phyloP scores from a whole-genome alignment of 92 coral and sea anemone genomes.

The Montipora capitata region DNA sequence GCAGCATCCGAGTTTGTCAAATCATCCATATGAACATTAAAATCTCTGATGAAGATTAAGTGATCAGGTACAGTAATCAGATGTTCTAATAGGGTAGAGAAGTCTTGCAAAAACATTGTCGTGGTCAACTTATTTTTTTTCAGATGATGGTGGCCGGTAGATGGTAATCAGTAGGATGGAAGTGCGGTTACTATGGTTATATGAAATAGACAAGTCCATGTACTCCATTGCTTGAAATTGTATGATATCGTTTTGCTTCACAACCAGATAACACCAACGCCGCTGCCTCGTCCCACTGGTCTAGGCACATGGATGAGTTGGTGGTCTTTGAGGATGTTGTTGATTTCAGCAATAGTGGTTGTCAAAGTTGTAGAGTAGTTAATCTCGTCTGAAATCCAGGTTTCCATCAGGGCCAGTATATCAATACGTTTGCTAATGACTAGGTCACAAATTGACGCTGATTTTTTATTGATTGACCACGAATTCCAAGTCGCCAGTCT shows the following conservation, averaged over 20 bases:
- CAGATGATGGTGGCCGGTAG: slow-evolving; percentile 78
- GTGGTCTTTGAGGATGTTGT: slow-evolving; percentile 61
- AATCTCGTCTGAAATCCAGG: slow-evolving; percentile 32
- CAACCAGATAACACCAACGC: too few species aligned
- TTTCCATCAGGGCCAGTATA: slow-evolving; percentile 61
- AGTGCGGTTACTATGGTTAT: slow-evolving; percentile 48
- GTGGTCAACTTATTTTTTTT: slow-evolving; percentile 61
- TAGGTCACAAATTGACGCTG: slow-evolving; percentile 59
- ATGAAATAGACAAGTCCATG: slow-evolving; percentile 54
- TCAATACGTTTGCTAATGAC: slow-evolving; percentile 42
- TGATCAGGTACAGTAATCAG: slow-evolving; percentile 18
- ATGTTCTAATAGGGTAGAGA: slow-evolving; percentile 57
- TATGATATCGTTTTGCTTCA: too few species aligned
- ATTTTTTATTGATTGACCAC: slow-evolving; percentile 44
- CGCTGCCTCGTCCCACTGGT: slow-evolving; percentile 18
- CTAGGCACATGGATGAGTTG: slow-evolving; percentile 63
- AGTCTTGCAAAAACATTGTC: slow-evolving; percentile 22
- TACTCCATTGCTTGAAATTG: slow-evolving; percentile 57
- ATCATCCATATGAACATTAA: slow-evolving; percentile 59
- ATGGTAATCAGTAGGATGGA: slow-evolving; percentile 46
- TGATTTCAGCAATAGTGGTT: slow-evolving; percentile 61
- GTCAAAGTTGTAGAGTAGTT: slow-evolving; percentile 23
- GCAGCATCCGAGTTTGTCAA: slow-evolving; percentile 29
- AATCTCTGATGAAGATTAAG: slow-evolving; percentile 52
- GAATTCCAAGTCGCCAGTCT: slow-evolving; percentile 70